Base-by-base conservation (phyloP, 2,888 invertebrate species). In the Mythimna vitellina region DNA sequence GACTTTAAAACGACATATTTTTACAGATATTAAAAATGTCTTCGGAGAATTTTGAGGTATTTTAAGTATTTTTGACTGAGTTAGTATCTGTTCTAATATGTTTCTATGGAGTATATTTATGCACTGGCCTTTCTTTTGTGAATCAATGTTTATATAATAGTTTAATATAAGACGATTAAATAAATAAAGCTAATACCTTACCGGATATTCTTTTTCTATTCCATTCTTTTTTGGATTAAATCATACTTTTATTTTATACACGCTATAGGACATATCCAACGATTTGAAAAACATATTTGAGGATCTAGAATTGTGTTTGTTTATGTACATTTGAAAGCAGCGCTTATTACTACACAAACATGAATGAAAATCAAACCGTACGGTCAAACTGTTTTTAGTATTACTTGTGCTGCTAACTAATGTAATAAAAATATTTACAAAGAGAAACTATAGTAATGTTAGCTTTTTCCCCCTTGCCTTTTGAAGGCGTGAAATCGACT, bases 81-180 rank as follows among this genome's bases (percentile, higher is more conserved):
- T 83, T 86, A 72, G 78, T 86, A 86, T 86, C 86, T 86, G 86
- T 87, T 84, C 60, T 78, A 86, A 86, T 86, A 77, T 86, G 82
- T 75, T 70, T 72, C 10, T 69, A 81, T 83, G 77, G 62, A 85
- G 60, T 74, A 76, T 87, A 87, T 86, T 86, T 86, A 86, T 87
- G 86, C 86, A 82, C 86, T 80, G 82, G 75, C 82, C 73, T 79
- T 83, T 73, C 71, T 80, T 87, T 83, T 86, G 86, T 87, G 86
- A 87, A 87, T 86, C 86, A 86, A 86, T 86, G 87, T 87, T 87
- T 87, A 87, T 85, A 85, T 73, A 63, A 86, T 86, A 86, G 87
- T 84, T 87, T 78, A 83, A 77, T 67, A 74, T 82, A 82, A 87
- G 84, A 83, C 71, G 65, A 84, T 80, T 86, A 64, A 86, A 87